These are phyloP conservation scores for Drosophila ustulata DNA, from an alignment of 2,888 invertebrate genomes.

Conservation along the genomic window DNA sequence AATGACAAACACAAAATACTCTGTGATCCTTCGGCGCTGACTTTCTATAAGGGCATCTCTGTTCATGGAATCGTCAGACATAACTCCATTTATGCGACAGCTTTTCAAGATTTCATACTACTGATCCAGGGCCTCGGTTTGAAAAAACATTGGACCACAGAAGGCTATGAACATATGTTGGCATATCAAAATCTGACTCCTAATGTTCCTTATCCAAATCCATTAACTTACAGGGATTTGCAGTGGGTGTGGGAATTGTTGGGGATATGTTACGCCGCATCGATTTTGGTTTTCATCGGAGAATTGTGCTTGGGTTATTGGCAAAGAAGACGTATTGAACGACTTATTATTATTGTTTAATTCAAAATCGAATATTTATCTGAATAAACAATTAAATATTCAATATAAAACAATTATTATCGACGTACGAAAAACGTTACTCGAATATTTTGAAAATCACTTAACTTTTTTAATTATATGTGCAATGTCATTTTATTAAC, in stretches of 20 bases:
- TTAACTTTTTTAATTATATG: no score
- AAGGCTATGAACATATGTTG: neutral
- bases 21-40: neutral
- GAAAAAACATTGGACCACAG: neutral
- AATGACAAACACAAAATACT: neutral
- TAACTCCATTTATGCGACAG: neutral
- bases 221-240: neutral
- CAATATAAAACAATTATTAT: neutral
- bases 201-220: neutral
- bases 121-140: neutral
- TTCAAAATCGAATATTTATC: no score
- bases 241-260: constrained; percentile 8
- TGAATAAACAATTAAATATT: neutral
- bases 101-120: neutral
- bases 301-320: neutral
- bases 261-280: neutral
- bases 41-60: neutral
- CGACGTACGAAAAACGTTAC: no score
- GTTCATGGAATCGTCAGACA: neutral
- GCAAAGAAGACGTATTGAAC: neutral
- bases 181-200: neutral
- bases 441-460: no score
- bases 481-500: no score
- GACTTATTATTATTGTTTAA: neutral
- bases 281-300: neutral